Evolutionary conservation across 2,113 vertebrate species (phyloP).

Genomic region (Crypturellus undulatus): DNA sequence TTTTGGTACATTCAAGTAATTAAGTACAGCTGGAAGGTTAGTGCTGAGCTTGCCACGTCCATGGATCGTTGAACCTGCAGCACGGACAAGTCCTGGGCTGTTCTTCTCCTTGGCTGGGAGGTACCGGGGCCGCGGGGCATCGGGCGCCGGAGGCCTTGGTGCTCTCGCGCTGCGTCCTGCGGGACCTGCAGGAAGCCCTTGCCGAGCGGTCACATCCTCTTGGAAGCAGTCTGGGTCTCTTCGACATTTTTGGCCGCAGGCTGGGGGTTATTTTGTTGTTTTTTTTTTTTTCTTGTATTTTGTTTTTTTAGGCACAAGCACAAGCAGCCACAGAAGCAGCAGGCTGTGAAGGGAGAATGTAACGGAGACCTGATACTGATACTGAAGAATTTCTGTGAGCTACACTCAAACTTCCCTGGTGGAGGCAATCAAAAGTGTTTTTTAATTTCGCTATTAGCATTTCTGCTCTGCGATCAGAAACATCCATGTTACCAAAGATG

Average conservation of each 20-base stretch:
- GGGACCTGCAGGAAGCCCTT: fast-evolving
- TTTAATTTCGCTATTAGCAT: not conserved
- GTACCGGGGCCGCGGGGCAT: not conserved
- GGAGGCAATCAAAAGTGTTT: not conserved
- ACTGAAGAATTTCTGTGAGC: conserved; percentile 27
- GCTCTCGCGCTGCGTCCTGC: not conserved
- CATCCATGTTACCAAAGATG: not conserved
- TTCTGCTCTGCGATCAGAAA: not conserved
- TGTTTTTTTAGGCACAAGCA: conserved; percentile 27
- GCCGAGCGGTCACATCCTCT: not conserved
- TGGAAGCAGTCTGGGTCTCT: not conserved
- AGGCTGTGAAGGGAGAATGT: fast-evolving
- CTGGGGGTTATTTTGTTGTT: not conserved
- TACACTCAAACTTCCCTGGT: not conserved
- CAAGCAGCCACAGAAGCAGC: not conserved
- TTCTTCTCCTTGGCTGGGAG: not conserved
- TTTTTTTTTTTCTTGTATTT: too few relatives aligned
- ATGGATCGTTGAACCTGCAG: fast-evolving
- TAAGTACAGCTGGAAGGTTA: conserved; percentile 35
- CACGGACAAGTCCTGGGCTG: not conserved
- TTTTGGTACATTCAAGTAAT: conserved; percentile 65
- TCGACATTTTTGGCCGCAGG: not conserved
- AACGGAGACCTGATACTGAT: not conserved
- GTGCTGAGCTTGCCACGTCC: conserved; percentile 14
- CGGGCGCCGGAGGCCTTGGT: not conserved